Evolutionary conservation across 2,113 vertebrate species (phyloP).

Genomic region (Anoplopoma fimbria): DNA sequence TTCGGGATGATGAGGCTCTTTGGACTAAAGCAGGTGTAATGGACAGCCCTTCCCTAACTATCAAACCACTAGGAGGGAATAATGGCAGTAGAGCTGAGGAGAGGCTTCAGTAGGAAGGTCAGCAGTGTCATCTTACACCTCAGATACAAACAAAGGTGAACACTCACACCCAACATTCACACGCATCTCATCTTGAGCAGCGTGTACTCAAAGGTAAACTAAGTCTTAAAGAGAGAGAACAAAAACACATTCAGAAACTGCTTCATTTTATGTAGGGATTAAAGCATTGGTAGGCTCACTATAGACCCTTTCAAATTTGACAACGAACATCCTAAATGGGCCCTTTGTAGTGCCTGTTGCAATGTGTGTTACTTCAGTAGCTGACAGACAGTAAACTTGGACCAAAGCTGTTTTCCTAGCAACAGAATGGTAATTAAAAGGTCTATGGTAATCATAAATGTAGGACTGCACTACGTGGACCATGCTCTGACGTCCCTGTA

Average conservation of each 20-base stretch:
- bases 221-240: neutral
- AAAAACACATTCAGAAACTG: neutral
- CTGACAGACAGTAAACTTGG: neutral
- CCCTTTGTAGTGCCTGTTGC: neutral
- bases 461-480: neutral
- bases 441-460: neutral
- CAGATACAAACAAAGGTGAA: conserved; percentile 41
- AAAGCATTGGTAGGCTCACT: neutral
- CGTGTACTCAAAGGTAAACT: too few relatives aligned
- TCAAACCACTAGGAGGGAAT: conserved; percentile 63
- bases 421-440: neutral
- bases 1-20: conserved; percentile 21
- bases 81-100: conserved; percentile 51
- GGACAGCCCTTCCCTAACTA: conserved; percentile 27
- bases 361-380: neutral
- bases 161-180: conserved; percentile 48
- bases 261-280: conserved; percentile 2
- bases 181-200: neutral
- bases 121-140: conserved; percentile 88
- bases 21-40: conserved; percentile 28
- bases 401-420: neutral
- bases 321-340: neutral
- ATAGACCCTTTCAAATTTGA: neutral
- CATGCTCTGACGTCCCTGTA: neutral
- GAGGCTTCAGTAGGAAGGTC: conserved; percentile 74